Evolutionary conservation across 1,140 invertebrate species (phyloP).

Genomic region (Pararge aegeria): DNA sequence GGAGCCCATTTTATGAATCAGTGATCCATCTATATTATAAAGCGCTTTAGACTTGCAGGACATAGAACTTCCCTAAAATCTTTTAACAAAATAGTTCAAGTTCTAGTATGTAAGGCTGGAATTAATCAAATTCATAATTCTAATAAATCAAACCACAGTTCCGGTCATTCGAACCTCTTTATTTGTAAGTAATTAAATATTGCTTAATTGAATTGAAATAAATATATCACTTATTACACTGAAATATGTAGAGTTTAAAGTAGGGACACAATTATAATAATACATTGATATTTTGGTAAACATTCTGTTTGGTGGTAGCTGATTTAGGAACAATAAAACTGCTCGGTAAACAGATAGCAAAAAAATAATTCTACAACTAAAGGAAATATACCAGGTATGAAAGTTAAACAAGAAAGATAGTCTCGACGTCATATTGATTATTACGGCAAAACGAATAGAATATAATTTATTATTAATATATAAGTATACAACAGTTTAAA

Average conservation of each 20-base stretch:
- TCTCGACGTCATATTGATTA: too few relatives aligned
- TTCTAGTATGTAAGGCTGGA: too few relatives aligned
- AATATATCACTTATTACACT: slow-evolving; percentile 69
- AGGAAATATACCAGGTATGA: background rate
- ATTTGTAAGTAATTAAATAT: slow-evolving; percentile 70
- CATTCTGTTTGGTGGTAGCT: slow-evolving; percentile 16
- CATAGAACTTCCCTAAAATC: too few relatives aligned
- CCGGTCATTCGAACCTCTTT: slow-evolving; percentile 61
- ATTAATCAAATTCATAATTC: background rate
- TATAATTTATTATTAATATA: background rate
- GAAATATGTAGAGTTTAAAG: slow-evolving; percentile 52
- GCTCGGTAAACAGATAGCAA: background rate
- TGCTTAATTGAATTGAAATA: slow-evolving; percentile 74
- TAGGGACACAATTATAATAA: slow-evolving; percentile 39
- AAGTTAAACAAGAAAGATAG: too few relatives aligned
- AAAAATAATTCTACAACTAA: background rate
- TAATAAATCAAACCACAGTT: slow-evolving; percentile 31
- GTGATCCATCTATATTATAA: slow-evolving; percentile 7
- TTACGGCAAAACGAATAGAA: background rate
- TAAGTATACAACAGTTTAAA: background rate
- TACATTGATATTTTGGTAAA: slow-evolving; percentile 34
- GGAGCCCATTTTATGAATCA: background rate
- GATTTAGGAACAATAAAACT: slow-evolving; percentile 15
- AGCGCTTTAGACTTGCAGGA: background rate
- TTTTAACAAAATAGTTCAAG: too few relatives aligned